Evolutionary conservation across 2,113 vertebrate genomes (phyloP).

Genomic region (Psophia crepitans): DNA sequence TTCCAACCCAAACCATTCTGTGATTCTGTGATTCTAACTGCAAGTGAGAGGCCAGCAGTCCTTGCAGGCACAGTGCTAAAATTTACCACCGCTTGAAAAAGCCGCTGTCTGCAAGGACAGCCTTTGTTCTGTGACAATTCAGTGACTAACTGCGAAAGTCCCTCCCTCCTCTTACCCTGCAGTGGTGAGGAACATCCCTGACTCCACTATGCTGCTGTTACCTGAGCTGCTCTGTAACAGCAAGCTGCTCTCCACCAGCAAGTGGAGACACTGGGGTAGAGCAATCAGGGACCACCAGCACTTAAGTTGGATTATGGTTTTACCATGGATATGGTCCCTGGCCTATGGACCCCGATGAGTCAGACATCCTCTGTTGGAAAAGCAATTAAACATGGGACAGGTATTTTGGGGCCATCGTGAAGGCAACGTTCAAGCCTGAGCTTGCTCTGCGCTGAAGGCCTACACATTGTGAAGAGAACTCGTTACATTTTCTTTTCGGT

Average conservation of each 20-base stretch:
- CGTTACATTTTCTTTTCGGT: background rate
- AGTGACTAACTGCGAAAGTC: background rate
- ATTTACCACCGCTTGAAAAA: background rate
- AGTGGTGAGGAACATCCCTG: background rate
- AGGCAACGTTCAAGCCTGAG: background rate
- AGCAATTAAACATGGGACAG: too few species aligned
- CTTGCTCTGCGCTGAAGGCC: background rate
- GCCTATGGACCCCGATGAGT: background rate
- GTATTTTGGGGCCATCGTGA: background rate
- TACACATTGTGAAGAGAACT: background rate
- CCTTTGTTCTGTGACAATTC: background rate
- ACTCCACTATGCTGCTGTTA: rapidly evolving
- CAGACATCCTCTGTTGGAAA: background rate
- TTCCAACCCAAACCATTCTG: too few species aligned
- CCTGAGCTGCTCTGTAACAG: background rate
- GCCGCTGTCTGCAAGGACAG: background rate
- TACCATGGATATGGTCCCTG: background rate
- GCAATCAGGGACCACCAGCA: background rate
- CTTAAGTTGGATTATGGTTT: background rate
- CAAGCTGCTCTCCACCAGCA: too few species aligned
- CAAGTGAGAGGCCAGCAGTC: background rate
- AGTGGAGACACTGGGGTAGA: background rate
- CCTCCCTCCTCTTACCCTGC: background rate
- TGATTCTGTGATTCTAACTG: too few species aligned
- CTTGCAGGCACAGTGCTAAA: background rate